phyloP scores from a whole-genome alignment of 2,113 vertebrate genomes.

The Pontoporia blainvillei region DNA sequence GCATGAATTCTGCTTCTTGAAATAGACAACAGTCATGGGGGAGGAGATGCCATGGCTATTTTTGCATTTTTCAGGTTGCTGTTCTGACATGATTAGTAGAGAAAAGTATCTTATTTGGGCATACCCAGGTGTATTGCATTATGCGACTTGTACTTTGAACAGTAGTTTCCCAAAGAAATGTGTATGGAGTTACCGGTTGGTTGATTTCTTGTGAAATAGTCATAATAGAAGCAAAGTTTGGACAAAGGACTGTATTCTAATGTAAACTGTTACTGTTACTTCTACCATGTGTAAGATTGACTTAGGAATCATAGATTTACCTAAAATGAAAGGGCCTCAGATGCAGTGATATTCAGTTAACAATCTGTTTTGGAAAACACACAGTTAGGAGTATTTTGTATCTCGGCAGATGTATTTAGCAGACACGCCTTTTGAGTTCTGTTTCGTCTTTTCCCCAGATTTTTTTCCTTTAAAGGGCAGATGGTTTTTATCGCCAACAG shows the following conservation, averaged over 20 bases:
- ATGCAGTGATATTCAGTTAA: not conserved
- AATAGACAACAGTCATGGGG: not conserved
- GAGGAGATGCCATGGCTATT: rapidly evolving
- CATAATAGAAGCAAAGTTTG: not conserved
- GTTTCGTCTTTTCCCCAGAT: not conserved
- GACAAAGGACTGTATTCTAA: not conserved
- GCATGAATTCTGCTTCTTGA: not conserved
- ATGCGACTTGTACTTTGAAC: not conserved
- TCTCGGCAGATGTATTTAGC: not conserved
- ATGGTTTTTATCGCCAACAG: not conserved
- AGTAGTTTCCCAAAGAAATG: not conserved
- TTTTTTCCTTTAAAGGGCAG: slow-evolving; percentile 2
- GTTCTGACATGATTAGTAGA: not conserved
- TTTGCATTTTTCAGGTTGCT: not conserved
- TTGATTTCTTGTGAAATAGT: not conserved
- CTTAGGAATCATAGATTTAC: not conserved
- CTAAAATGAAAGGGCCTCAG: not conserved
- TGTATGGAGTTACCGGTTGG: not conserved
- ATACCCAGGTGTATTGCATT: not conserved
- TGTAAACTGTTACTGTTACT: not conserved
- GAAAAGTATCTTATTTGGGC: not conserved
- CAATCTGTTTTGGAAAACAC: not conserved
- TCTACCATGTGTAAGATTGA: rapidly evolving
- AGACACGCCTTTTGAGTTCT: not conserved
- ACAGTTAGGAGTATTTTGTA: not conserved